Base-by-base conservation (phyloP, 2,113 vertebrate genomes). In the Rousettus leschenaultii region DNA sequence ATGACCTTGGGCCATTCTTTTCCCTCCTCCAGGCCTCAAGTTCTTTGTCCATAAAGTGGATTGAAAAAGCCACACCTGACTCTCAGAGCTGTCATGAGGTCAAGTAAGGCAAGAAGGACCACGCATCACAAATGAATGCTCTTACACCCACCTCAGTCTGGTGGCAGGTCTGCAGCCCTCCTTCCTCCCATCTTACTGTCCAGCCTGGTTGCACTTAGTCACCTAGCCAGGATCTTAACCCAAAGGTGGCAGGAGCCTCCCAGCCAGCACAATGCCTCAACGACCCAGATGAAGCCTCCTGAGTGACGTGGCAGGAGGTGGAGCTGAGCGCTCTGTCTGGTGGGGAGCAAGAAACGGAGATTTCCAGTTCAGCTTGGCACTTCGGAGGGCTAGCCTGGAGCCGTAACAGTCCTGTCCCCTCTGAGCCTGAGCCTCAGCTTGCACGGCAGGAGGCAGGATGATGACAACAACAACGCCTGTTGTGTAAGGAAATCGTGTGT, bases 21-120 rank as follows among this genome's bases (percentile, higher is more conserved):
- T 38, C n/a, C 35, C 48, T 45, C 95, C 59, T 66, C 35, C 53
- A 66, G 59, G 66, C 30, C 94, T 97, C 92, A 94, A 55, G 71
- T 51, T 51, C 5, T 14, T 51, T 5, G 4, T 51, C 51, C 51
- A 92, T 96, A 97, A 87, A 45, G 85, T 84, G 74, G 28, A 53
- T 90, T 94, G 33, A 45, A 51, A 61, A 93, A 91, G 79, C 43
- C 18, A 70, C 70, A 68, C 48, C 26, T 53, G 43, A 75, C 43
- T 95, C 84, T 35, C 85, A 94, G 65, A 75, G 90, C 91, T 92
- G 59, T 78, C 45, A 2, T 28, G 61, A 92, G 66, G 79, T 43
- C 65, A 77, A 57, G 91, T 83, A 92, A 68, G 35, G 59, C 77
- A 66, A 82, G 51, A 51, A 51, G 51, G 51, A 51, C 51, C 51